Evolutionary conservation across 2,888 invertebrate genomes (phyloP).

Genomic region (Cheilosia urbana): DNA sequence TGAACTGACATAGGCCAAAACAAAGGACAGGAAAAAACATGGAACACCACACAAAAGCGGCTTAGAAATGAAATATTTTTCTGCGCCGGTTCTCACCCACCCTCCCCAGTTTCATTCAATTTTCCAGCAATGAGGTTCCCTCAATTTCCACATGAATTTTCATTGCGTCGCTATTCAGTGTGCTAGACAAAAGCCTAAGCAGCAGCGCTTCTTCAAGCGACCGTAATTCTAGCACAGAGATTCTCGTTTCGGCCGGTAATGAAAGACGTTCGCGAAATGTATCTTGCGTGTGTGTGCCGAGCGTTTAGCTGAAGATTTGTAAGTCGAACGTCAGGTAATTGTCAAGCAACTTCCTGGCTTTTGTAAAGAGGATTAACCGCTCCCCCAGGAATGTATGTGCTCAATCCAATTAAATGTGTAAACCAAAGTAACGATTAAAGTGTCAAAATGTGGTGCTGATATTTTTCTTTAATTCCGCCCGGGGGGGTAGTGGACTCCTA

Average conservation of each 20-base stretch:
- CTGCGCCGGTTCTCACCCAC: conserved; percentile 53
- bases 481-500: background rate
- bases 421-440: conserved; percentile 45
- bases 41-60: conserved; percentile 57
- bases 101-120: conserved; percentile 53
- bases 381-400: conserved; percentile 6
- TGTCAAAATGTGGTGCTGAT: conserved; percentile 52
- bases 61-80: conserved; percentile 52
- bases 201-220: conserved; percentile 35
- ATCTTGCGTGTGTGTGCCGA: conserved; percentile 4
- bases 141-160: conserved; percentile 60
- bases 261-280: conserved; percentile 41
- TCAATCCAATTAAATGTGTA: conserved; percentile 57
- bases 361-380: conserved; percentile 47
- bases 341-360: conserved; percentile 66
- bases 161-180: conserved; percentile 65
- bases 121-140: conserved; percentile 48
- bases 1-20: conserved; percentile 61
- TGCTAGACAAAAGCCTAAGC: conserved; percentile 66
- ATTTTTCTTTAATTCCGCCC: conserved; percentile 28
- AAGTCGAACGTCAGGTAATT: conserved; percentile 37
- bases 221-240: conserved; percentile 56
- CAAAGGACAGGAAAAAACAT: conserved; percentile 66
- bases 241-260: conserved; percentile 34
- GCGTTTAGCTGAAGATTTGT: conserved; percentile 40